Percentiles rank a stretch among this genome's conserved stretches.
These are phyloP conservation scores for Noturus placidus DNA, from an alignment of 2,113 vertebrate species.

Conservation along the genomic window DNA sequence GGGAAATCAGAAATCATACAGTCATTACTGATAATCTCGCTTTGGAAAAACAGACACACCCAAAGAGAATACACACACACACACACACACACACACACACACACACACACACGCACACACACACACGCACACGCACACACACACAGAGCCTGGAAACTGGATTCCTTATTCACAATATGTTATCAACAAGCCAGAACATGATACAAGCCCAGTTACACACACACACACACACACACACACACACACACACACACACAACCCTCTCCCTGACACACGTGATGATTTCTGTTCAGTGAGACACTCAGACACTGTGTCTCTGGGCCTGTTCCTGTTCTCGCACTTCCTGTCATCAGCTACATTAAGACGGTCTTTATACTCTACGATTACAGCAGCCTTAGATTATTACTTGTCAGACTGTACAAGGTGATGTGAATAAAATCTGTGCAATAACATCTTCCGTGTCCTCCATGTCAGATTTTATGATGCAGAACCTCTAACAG, in stretches of 20 bases:
- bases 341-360: background rate
- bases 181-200: background rate
- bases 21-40: background rate
- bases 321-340: background rate
- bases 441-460: background rate
- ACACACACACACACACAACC: background rate
- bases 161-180: background rate
- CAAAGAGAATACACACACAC: background rate
- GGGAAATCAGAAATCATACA: slow-evolving; percentile 1
- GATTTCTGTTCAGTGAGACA: background rate
- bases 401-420: background rate
- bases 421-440: background rate
- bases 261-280: background rate
- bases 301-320: background rate
- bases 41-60: background rate
- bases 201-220: background rate
- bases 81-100: slow-evolving; percentile 11
- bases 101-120: slow-evolving; percentile 14
- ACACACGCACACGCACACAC: slow-evolving; percentile 15
- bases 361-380: background rate
- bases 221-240: slow-evolving; percentile 1
- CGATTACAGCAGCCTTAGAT: background rate
- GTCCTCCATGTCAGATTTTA: no score
- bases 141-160: background rate
- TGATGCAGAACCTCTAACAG: no score